Conservation (phyloP, 2,888 invertebrate species). For the Gryllus longicercus region DNA sequence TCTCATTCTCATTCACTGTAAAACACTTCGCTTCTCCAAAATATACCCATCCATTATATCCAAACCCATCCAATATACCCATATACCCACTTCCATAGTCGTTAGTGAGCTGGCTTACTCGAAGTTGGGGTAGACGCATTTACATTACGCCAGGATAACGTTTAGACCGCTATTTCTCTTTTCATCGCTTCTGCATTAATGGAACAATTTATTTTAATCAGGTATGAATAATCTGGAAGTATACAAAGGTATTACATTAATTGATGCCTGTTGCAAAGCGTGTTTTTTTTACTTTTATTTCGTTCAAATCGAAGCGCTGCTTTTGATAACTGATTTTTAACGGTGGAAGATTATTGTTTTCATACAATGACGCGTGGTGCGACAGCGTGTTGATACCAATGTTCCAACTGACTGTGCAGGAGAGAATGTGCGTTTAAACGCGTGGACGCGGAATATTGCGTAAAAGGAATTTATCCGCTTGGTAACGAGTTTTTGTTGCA, state of each 20-base stretch:
- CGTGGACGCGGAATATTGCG: too few species aligned
- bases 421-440: too few species aligned
- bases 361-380: neutral
- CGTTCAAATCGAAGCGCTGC: neutral
- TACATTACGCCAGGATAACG: neutral
- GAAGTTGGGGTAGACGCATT: neutral
- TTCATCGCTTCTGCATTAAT: neutral
- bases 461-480: too few species aligned
- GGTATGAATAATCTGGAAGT: neutral
- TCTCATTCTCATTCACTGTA: too few species aligned
- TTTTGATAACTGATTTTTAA: slow-evolving; percentile 7
- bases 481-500: too few species aligned
- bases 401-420: too few species aligned
- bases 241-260: neutral
- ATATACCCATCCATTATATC: too few species aligned
- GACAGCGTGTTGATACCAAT: too few species aligned
- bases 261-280: neutral
- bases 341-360: neutral
- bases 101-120: too few species aligned
- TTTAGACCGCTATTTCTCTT: neutral
- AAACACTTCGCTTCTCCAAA: too few species aligned
- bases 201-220: slow-evolving; percentile 17
- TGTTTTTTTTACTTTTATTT: neutral
- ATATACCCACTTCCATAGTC: too few species aligned
- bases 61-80: too few species aligned